These are phyloP conservation scores for Eupeodes luniger DNA, from an alignment of 2,888 invertebrate genomes.

Conservation along the genomic window DNA sequence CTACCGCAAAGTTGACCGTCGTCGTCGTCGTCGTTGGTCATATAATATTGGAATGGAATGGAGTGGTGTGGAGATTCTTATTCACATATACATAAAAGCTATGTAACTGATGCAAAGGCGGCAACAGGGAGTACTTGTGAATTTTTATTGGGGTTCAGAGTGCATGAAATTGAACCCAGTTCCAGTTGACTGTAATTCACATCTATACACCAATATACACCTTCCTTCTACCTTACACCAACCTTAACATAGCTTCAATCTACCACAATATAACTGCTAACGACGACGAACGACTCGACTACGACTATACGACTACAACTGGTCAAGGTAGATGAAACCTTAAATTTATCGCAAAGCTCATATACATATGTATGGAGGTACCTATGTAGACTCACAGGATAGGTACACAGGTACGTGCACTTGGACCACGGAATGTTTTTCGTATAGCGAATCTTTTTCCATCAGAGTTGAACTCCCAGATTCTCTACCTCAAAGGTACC, in stretches of 20 bases:
- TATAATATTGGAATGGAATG: not conserved
- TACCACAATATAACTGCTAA: conserved; percentile 4
- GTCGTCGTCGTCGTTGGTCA: not conserved
- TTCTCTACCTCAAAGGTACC: conserved; percentile 23
- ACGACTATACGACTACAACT: conserved; percentile 19
- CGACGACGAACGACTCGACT: conserved; percentile 36
- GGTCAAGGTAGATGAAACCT: conserved; percentile 75
- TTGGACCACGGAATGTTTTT: conserved; percentile 19
- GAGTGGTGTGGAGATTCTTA: conserved; percentile 8
- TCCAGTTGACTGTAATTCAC: conserved; percentile 40
- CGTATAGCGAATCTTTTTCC: conserved; percentile 51
- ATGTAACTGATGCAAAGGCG: conserved; percentile 36
- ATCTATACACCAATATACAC: not conserved
- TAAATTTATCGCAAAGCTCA: conserved; percentile 72
- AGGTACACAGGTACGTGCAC: conserved; percentile 7
- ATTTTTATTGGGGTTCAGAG: conserved; percentile 72
- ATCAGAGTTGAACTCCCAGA: conserved; percentile 42
- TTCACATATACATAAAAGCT: not conserved
- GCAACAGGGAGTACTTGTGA: conserved; percentile 65
- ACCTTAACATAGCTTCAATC: not conserved
- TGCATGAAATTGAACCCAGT: conserved; percentile 74
- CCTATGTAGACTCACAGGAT: too few relatives aligned
- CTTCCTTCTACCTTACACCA: not conserved
- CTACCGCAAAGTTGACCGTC: conserved; percentile 23
- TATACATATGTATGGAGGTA: too few relatives aligned